Evolutionary conservation across 2,888 invertebrate genomes (phyloP), one percentile per base, ranked within the genome.

Genomic region (Sarcophaga carnaria): DNA sequence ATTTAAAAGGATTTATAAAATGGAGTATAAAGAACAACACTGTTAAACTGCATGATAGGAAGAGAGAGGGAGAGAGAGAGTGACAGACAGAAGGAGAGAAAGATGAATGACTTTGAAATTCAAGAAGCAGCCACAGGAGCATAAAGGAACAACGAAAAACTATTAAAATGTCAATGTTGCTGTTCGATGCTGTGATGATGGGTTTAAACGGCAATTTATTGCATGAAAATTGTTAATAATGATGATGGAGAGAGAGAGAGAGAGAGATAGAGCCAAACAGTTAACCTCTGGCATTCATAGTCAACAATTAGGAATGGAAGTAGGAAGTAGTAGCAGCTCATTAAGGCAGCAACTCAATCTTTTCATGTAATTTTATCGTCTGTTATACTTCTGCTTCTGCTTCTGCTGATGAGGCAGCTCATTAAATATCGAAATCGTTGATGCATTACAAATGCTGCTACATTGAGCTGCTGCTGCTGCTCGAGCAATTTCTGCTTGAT

Each of bases 141-240:
- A 63, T 54, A 54, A 12, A 17, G 20, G 25, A 17, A 59, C 25
- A 54, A 20, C 14, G 54, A 22, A 47, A 79, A 79, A 84, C 83
- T 84, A 80, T 84, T 80, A 84, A 80, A 84, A 84, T 75, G 83
- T 75, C 83, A 80, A 84, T 84, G 60, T 60, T 64, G 74, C 54
- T 4, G 14, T 54, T 37, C 10, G 54, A 17, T 54, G 54, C 54
- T 54, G 4, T 54, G 17, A 14, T 74, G 69, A 83, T 75, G 59
- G 27, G 10, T 27, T 79, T 12, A 79, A 74, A 70, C 60, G 62
- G 60, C 70, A 64, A 75, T 75, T 75, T 75, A 54, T 17, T 54
- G 54, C 12, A 54, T 75, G 70, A 22, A 75, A 84, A 80, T 84
- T 84, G 83, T 63, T 60, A 70, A 80, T 84, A 84, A 80, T 75